A percentile compares a stretch with the other conserved stretches of the same genome.
Evolutionary conservation across 2,888 invertebrate genomes (phyloP).

Genomic region (Tetranychus truncatus): DNA sequence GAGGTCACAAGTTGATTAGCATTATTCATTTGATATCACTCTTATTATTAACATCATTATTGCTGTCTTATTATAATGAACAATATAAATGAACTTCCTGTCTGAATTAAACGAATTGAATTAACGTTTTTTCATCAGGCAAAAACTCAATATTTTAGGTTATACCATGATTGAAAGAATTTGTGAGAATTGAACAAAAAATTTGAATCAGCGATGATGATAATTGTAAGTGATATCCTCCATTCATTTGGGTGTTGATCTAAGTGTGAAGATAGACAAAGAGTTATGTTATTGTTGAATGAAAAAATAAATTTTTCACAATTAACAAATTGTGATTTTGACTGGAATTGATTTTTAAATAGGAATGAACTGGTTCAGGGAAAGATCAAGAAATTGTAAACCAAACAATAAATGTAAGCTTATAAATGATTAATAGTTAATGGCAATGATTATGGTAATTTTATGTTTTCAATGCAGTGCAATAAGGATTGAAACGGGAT

Average conservation of each 20-base stretch:
- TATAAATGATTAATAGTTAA: too few relatives aligned
- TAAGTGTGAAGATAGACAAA: not conserved
- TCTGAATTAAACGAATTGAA: not conserved
- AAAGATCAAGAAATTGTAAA: too few relatives aligned
- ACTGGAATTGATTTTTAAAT: not conserved
- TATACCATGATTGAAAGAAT: not conserved
- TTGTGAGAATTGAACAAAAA: too few relatives aligned
- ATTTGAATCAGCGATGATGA: too few relatives aligned
- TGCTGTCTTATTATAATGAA: not conserved
- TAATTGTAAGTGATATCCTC: too few relatives aligned
- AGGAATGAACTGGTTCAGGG: too few relatives aligned
- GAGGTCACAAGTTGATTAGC: not conserved
- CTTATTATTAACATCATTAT: not conserved
- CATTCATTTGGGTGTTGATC: not conserved
- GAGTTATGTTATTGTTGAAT: not conserved
- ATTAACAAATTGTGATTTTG: not conserved
- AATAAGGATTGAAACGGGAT: too few relatives aligned
- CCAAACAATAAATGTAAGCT: too few relatives aligned
- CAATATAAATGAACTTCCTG: not conserved
- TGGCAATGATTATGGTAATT: too few relatives aligned
- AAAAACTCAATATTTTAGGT: not conserved
- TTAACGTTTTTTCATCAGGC: not conserved
- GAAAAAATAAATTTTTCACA: slow-evolving; percentile 5
- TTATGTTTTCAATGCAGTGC: too few relatives aligned
- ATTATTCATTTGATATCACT: not conserved